Evolutionary conservation across 2,888 invertebrate species (phyloP).

Genomic region (Drosophila phalerata): DNA sequence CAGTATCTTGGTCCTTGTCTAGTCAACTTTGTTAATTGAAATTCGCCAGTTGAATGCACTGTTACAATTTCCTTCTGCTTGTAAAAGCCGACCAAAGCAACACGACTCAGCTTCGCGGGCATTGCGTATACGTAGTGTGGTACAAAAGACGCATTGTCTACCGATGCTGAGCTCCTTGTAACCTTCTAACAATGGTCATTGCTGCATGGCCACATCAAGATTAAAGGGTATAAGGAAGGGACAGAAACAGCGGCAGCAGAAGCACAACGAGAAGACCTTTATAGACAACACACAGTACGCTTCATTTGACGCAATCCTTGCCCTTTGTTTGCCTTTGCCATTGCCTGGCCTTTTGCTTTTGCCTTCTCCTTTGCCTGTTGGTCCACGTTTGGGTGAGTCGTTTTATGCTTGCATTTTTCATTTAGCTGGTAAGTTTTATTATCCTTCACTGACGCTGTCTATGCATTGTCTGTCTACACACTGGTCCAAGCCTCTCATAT

Average conservation of each 20-base stretch:
- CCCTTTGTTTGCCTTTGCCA: slow-evolving; percentile 58
- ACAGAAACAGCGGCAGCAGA: not conserved
- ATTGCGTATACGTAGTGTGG: slow-evolving; percentile 50
- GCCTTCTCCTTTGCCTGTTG: slow-evolving; percentile 19
- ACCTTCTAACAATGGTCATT: slow-evolving; percentile 40
- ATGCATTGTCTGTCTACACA: slow-evolving; percentile 13
- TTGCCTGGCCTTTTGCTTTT: slow-evolving; percentile 10
- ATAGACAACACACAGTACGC: slow-evolving; percentile 46
- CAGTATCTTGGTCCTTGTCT: slow-evolving; percentile 8
- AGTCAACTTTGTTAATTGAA: slow-evolving; percentile 65
- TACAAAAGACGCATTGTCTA: slow-evolving; percentile 43
- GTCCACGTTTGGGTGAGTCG: slow-evolving; percentile 26
- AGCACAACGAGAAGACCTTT: slow-evolving; percentile 9
- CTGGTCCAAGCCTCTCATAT: slow-evolving; percentile 20
- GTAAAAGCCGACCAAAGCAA: slow-evolving; percentile 5
- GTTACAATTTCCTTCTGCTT: slow-evolving; percentile 54
- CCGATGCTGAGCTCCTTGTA: slow-evolving; percentile 27
- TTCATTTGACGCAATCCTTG: slow-evolving; percentile 70
- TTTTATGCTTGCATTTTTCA: slow-evolving; percentile 55
- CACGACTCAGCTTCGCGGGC: slow-evolving; percentile 23
- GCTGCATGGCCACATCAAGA: slow-evolving; percentile 18
- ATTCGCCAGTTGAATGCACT: slow-evolving; percentile 50
- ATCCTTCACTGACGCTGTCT: slow-evolving; percentile 39
- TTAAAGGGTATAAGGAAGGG: slow-evolving; percentile 11
- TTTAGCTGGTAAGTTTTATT: slow-evolving; percentile 56